phyloP scores from a whole-genome alignment of 2,888 invertebrate species.

The Drosophila atripex region DNA sequence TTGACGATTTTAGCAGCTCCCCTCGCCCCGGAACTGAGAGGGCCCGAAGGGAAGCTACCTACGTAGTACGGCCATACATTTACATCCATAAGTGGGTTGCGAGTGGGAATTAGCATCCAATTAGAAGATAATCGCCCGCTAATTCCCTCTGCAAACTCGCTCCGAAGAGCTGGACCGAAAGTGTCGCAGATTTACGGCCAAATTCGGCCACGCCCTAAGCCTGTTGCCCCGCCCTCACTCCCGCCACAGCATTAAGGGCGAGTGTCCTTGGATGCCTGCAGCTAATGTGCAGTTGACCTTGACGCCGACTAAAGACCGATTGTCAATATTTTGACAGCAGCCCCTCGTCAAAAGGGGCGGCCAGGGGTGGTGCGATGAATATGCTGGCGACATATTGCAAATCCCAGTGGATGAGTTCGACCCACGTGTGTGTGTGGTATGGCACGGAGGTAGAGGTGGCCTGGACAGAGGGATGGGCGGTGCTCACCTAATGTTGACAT shows the following conservation, averaged over 20 bases:
- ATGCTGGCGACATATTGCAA: slow-evolving; percentile 56
- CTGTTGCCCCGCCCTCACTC: background rate
- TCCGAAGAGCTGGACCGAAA: slow-evolving; percentile 31
- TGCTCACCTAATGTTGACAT: slow-evolving; percentile 66
- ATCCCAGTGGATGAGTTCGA: slow-evolving; percentile 59
- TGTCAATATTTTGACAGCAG: slow-evolving; percentile 76
- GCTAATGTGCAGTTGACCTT: slow-evolving; percentile 74
- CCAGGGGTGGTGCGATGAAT: slow-evolving; percentile 59
- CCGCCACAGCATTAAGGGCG: background rate
- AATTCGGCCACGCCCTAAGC: slow-evolving; percentile 26
- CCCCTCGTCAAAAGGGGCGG: slow-evolving; percentile 2
- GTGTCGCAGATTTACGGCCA: slow-evolving; percentile 64
- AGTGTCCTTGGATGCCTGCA: slow-evolving; percentile 51
- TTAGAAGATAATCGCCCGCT: slow-evolving; percentile 73
- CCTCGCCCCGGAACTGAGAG: slow-evolving; percentile 21
- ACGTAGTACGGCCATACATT: background rate
- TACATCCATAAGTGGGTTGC: slow-evolving; percentile 24
- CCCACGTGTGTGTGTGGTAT: slow-evolving; percentile 13
- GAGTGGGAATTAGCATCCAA: slow-evolving; percentile 69
- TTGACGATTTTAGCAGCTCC: slow-evolving; percentile 61
- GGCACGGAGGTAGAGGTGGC: slow-evolving; percentile 2
- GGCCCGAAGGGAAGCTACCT: slow-evolving; percentile 12
- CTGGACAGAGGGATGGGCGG: slow-evolving; percentile 36
- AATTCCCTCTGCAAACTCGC: slow-evolving; percentile 59
- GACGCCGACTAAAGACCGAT: slow-evolving; percentile 62